A percentile compares a stretch with the other conserved stretches of the same genome.
Conservation (phyloP, 2,113 vertebrate genomes). For the Nyctereutes procyonoides region DNA sequence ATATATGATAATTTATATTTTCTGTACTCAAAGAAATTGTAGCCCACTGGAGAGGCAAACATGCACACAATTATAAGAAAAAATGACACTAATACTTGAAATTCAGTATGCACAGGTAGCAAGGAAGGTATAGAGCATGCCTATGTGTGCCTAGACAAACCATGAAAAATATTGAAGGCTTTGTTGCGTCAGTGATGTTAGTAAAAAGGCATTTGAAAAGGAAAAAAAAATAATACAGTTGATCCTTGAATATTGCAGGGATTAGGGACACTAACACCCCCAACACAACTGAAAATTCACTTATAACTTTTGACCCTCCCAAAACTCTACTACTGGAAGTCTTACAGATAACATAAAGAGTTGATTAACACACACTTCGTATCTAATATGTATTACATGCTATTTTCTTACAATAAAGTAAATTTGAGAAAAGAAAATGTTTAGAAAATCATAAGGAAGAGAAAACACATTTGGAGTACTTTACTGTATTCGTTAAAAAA, state of each 20-base stretch:
- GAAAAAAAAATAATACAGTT: neutral
- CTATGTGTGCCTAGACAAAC: neutral
- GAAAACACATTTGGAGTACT: neutral
- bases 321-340: neutral
- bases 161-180: neutral
- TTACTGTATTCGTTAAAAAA: neutral
- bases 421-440: neutral
- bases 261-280: neutral
- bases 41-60: neutral
- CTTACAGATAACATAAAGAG: neutral
- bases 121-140: neutral
- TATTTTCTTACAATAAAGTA: neutral
- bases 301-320: neutral
- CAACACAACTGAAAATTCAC: neutral
- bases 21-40: neutral
- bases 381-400: neutral
- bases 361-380: neutral
- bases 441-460: neutral
- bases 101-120: neutral
- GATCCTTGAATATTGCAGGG: neutral
- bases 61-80: neutral
- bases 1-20: neutral
- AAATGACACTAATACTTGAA: neutral
- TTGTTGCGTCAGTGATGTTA: neutral
- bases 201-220: neutral